Base-by-base conservation (phyloP, 2,113 vertebrate genomes). In the Oncorhynchus kisutch region DNA sequence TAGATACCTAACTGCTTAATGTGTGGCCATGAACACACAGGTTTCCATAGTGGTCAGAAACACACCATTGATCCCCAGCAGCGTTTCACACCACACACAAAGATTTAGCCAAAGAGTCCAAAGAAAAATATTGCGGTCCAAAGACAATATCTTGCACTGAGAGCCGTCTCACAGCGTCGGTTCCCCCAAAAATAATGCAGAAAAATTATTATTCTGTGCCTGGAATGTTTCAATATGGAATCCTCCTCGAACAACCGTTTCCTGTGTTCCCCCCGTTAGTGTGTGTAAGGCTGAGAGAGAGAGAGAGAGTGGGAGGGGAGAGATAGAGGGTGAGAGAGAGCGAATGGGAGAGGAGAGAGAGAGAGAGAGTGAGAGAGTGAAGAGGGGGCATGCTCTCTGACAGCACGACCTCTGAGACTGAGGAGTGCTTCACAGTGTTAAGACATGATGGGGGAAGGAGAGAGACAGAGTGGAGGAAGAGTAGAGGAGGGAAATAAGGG, bases 371-470 rank as follows among this genome's bases (percentile, higher is more conserved):
- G 76, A 78, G 27, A 70, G 73, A 71, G 59, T 25, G 20, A 27
- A 60, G 25, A n/a, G 25, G 12, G 54, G 12, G 25, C 9, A 77
- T 73, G 88, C 87, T 81, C 82, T 83, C 82, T 85, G 86, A 89
- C 85, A 88, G 86, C 66, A 25, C 70, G 24, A 69, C 85, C 81
- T 84, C 60, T 69, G 83, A 90, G 85, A 88, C 74, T 69, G 51
- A 76, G 76, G 81, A 76, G 80, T 65, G 82, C 66, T 86, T 88
- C 79, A 87, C 77, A 87, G 81, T 81, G 76, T 62, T 67, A 54
- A 76, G 16, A 80, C 31, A 39, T 64, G 14, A 4, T 7, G 48
- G 18, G 6, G 24, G 45, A 54, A 16, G 71, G 9, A 9, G 54
- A 34, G 71, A 31, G 25, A 20, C 12, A 16, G 14, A 57, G 2